phyloP scores from a whole-genome alignment of 1,140 invertebrate species.

The Formica exsecta region DNA sequence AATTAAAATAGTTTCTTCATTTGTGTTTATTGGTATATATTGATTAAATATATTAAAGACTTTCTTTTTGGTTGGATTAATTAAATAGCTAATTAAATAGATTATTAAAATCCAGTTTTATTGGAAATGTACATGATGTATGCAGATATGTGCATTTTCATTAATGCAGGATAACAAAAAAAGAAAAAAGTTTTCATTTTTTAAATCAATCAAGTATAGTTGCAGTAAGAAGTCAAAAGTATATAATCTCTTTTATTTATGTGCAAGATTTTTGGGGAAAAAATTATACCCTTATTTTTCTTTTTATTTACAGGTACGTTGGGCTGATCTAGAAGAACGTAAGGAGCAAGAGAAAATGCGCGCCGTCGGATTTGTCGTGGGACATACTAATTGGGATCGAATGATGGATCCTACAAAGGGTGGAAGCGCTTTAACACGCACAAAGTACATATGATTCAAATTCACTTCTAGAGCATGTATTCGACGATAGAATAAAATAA shows the following conservation, averaged over 20 bases:
- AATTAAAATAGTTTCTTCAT: no score
- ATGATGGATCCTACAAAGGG: conserved; percentile 97
- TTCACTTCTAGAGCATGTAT: conserved; percentile 53
- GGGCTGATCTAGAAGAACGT: conserved; percentile 98
- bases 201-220: not conserved
- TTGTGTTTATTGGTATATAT: no score
- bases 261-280: not conserved
- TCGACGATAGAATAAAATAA: conserved; percentile 47
- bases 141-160: no score
- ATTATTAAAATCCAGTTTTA: no score
- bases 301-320: conserved; percentile 91
- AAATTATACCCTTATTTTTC: not conserved
- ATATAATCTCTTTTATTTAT: not conserved
- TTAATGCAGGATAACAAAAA: no score
- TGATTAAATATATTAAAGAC: no score
- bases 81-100: no score
- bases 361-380: conserved; percentile 97
- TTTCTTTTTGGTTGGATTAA: no score
- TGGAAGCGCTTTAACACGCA: conserved; percentile 95
- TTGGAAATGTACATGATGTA: no score
- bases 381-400: conserved; percentile 97
- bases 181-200: not conserved
- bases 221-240: not conserved
- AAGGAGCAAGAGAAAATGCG: conserved; percentile 96
- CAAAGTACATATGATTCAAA: conserved; percentile 93